These are phyloP conservation scores for Allobates femoralis DNA, from an alignment of 2,797 vertebrate species.

Conservation along the genomic window DNA sequence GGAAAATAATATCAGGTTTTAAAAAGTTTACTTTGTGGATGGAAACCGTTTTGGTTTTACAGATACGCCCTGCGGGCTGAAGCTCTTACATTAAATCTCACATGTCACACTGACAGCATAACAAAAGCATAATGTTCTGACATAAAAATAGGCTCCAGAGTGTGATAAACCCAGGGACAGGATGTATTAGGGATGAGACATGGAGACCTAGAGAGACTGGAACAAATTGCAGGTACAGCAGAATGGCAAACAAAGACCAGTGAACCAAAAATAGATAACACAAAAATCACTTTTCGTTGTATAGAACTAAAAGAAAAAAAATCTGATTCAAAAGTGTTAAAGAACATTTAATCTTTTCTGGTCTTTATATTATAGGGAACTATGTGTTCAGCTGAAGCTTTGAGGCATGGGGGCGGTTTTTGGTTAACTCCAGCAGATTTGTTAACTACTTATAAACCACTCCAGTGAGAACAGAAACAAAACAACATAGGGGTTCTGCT, in stretches of 20 bases:
- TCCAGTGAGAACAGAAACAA: too few species aligned
- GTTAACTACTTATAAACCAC: too few species aligned
- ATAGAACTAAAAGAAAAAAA: neutral
- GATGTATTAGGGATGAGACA: neutral
- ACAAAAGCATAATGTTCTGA: constrained; percentile 35
- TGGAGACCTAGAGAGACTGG: neutral
- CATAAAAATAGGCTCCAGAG: constrained; percentile 11
- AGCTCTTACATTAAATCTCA: neutral
- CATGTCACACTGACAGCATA: constrained; percentile 7
- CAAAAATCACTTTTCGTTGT: neutral
- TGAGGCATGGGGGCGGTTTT: too few species aligned
- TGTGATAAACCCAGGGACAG: neutral
- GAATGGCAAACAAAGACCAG: neutral
- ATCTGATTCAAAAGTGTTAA: neutral
- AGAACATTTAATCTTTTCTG: neutral
- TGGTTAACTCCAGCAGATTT: too few species aligned
- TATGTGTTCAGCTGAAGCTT: too few species aligned
- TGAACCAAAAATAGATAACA: neutral
- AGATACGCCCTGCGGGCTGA: neutral
- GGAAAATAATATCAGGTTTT: neutral
- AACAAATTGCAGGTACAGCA: neutral
- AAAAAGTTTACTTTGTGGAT: neutral
- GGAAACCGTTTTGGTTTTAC: neutral
- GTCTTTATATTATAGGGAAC: too few species aligned
- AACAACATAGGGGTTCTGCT: too few species aligned